Conservation (phyloP, 2,797 vertebrate species). For the Pelobates cultripes region DNA sequence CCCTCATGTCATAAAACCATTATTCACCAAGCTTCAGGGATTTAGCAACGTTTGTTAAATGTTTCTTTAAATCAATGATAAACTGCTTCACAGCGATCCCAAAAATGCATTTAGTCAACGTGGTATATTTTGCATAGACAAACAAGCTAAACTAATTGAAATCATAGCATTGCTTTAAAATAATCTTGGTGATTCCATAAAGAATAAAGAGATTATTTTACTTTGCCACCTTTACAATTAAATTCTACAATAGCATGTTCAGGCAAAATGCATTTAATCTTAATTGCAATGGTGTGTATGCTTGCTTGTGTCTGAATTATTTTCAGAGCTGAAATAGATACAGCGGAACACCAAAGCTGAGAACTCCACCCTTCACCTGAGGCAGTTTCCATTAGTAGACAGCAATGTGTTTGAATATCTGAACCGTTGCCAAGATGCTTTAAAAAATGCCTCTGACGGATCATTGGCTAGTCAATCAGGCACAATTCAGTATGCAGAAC, state of each 20-base stretch:
- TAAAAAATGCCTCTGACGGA: slow-evolving; percentile 2
- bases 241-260: slow-evolving; percentile 15
- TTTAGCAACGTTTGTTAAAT: no score
- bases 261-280: slow-evolving; percentile 9
- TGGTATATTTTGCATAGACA: no score
- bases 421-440: slow-evolving; percentile 6
- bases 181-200: no score
- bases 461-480: background rate
- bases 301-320: background rate
- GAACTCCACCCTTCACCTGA: slow-evolving; percentile 1
- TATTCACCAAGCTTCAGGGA: no score
- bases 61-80: no score
- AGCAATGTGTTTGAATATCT: background rate
- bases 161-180: no score
- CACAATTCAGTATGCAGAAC: no score
- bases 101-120: no score
- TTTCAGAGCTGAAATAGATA: slow-evolving; percentile 5
- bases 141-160: no score
- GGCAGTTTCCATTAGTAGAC: slow-evolving; percentile 8
- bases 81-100: no score
- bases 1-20: no score
- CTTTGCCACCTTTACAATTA: background rate
- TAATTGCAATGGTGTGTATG: background rate
- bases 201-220: background rate
- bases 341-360: slow-evolving; percentile 8